Conservation (phyloP, 2,888 invertebrate species). For the Hoplodrina blanda region DNA sequence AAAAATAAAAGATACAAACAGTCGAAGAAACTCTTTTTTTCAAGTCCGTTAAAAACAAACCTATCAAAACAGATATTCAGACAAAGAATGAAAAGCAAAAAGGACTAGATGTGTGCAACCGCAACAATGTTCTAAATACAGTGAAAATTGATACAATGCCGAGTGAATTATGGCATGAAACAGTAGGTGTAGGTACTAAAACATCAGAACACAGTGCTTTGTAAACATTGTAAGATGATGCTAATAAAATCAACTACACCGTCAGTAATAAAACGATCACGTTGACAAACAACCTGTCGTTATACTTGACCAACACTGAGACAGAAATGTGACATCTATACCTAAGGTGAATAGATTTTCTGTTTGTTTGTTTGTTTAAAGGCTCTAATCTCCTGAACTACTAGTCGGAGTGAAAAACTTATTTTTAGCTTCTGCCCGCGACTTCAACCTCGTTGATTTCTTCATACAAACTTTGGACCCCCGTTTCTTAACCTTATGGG, state of each 20-base stretch:
- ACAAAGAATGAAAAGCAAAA: background rate
- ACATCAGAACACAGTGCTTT: constrained; percentile 4
- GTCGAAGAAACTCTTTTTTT: no score
- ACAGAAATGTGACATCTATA: constrained; percentile 22
- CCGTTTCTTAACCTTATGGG: no score
- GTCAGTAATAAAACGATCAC: constrained; percentile 32
- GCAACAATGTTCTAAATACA: constrained; percentile 10
- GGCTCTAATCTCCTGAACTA: no score
- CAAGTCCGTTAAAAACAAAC: background rate
- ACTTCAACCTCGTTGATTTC: no score
- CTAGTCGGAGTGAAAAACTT: no score
- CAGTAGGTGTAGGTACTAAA: constrained; percentile 13
- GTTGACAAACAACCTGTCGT: constrained; percentile 18
- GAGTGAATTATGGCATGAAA: constrained; percentile 6
- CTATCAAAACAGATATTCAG: background rate
- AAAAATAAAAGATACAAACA: no score
- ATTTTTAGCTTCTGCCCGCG: no score
- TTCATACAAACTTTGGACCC: no score
- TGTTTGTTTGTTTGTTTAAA: no score
- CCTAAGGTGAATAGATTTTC: no score
- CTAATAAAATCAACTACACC: constrained; percentile 31
- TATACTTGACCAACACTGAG: constrained; percentile 23
- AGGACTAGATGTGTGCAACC: background rate
- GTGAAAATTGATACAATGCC: constrained; percentile 16
- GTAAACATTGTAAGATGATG: constrained; percentile 28